Base-by-base conservation (phyloP, 2,113 vertebrate species). In the Cercocebus atys region DNA sequence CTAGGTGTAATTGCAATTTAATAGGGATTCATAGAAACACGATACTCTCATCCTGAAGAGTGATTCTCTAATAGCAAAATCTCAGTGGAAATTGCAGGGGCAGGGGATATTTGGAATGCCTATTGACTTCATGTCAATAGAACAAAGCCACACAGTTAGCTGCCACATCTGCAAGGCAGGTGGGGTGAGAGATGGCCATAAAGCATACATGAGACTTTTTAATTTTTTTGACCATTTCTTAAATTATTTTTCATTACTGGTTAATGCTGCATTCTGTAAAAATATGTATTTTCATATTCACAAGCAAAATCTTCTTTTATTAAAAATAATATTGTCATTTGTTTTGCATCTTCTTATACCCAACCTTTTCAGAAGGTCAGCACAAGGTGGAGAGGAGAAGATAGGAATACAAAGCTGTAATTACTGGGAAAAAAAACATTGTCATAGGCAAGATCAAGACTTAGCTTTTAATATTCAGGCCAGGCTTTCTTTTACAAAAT, bases 321-420 rank as follows among this genome's bases (percentile, higher is more conserved):
- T 68, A 78, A 87, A 93, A 88, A 75, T n/a, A 86, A 79, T 20
- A 88, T 76, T 52, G 16, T 94, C 16, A 25, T 85, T 88, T 76
- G 38, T 45, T 86, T 87, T 90, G 18, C 18, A 50, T 40, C 5
- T 66, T 27, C 43, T 70, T 25, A 17, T 35, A 66, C 47, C 12
- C 8, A 52, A 82, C 38, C 10, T 57, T 84, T 95, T 79, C 13
- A 59, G 32, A 95, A 87, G 66, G n/a, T 38, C 70, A 82, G 75
- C 22, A 45, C 35, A 82, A 40, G n/a, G 6, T 9, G 40, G 43
- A 72, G 2, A 0, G n/a, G 12, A 66, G 57, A 68, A 57, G 59
- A 45, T 1, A 75, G n/a, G 3, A 82, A 43, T 30, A 3, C 47
- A 73, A 30, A 43, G 13, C 38, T 61, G 79, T 5, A 30, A 13